Base-by-base conservation (phyloP, 2,888 invertebrate genomes). In the Helleia helle region DNA sequence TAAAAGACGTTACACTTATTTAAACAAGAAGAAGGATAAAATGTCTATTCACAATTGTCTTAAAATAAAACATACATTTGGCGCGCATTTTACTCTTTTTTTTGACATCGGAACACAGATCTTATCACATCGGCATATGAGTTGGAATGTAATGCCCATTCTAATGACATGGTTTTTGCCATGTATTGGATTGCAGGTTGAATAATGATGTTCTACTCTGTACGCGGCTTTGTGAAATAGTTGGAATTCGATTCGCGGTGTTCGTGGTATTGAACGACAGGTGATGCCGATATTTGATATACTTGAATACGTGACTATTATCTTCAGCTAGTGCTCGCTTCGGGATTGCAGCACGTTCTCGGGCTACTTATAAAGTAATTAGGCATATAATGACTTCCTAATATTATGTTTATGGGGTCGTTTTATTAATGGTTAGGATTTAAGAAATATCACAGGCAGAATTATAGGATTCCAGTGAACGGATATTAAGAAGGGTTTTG, bases 31-130 rank as follows among this genome's bases (percentile, higher is more conserved):
- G 17, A 38, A 15, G 53, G 54, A 65, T 68, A 70, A n/a, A n/a
- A n/a, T n/a, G n/a, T n/a, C n/a, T n/a, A n/a, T n/a, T 73, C 70
- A 63, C 72, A 65, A 77, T 75, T 79, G 77, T 74, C 57, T 70
- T 59, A 59, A 47, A 45, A 55, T 46, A 51, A 27, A 51, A 58
- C 52, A 52, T 57, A 54, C 58, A 50, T 40, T 47, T 54, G 49
- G 41, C 50, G 47, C 48, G 41, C 46, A 40, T 41, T 36, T 12
- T 25, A 34, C 45, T 40, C 46, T 51, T 50, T 47, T 47, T 54
- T 39, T 49, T 41, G 69, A 60, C 55, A 43, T 65, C n/a, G n/a
- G n/a, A n/a, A n/a, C n/a, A 39, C n/a, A 39, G 42, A 49, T 55
- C 53, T 56, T 72, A 59, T 41, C 8, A 2, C 1, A 4, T 13